Evolutionary conservation across 2,888 invertebrate genomes (phyloP).

Genomic region (Entomobrya proxima): DNA sequence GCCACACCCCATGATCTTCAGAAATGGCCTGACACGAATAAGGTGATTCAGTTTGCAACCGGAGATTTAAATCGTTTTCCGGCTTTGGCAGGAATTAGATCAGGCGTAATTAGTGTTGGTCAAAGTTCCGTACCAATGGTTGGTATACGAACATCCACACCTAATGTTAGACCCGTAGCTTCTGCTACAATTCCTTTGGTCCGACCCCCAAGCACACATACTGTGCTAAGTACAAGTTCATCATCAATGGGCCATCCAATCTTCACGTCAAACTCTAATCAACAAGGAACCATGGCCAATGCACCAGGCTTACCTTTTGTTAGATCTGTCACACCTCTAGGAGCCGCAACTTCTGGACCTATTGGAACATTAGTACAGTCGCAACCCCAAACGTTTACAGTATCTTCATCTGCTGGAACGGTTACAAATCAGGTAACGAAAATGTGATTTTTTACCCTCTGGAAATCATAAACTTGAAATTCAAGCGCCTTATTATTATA

Average conservation of each 20-base stretch:
- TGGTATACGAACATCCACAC: background rate
- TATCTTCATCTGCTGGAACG: background rate
- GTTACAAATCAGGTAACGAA: constrained; percentile 32
- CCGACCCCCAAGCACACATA: constrained; percentile 9
- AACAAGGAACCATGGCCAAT: background rate
- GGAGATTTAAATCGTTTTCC: constrained; percentile 23
- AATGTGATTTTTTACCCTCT: background rate
- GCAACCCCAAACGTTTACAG: background rate
- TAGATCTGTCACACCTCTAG: background rate
- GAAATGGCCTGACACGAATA: constrained; percentile 39
- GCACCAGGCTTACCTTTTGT: background rate
- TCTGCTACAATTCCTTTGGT: constrained; percentile 1
- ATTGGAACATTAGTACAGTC: background rate
- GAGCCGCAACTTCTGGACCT: background rate
- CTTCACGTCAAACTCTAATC: background rate
- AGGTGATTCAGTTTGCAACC: constrained; percentile 39
- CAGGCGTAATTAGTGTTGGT: background rate
- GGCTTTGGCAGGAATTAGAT: background rate
- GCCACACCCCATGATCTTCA: constrained; percentile 26
- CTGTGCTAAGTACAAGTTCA: background rate
- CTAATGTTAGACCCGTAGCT: constrained; percentile 2
- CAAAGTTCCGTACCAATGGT: background rate
- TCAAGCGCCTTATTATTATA: background rate
- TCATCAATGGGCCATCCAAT: background rate
- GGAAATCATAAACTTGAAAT: background rate